phyloP scores from a whole-genome alignment of 2,797 vertebrate species.

The Amazonetta brasiliensis region DNA sequence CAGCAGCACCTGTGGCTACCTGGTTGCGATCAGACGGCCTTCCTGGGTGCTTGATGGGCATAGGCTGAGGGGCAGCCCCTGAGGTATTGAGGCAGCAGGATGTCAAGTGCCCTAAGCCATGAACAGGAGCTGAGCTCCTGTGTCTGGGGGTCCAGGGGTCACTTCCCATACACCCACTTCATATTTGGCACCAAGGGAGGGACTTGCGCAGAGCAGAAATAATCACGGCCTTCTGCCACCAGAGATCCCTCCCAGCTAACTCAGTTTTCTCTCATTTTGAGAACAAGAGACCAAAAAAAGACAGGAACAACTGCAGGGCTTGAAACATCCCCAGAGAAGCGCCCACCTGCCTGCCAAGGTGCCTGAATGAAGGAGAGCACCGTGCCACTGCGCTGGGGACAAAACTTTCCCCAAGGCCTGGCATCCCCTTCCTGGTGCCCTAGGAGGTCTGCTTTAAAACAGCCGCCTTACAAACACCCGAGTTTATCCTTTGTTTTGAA shows the following conservation, averaged over 20 bases:
- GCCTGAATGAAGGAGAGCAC: fast-evolving
- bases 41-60: not conserved
- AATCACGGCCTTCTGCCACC: not conserved
- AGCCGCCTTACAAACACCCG: not conserved
- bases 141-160: not conserved
- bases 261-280: not conserved
- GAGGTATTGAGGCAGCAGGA: not conserved
- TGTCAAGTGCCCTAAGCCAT: not conserved
- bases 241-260: not conserved
- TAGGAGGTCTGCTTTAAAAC: not conserved
- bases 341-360: not conserved
- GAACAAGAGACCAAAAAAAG: not conserved
- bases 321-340: not conserved
- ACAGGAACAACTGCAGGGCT: not conserved
- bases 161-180: not conserved
- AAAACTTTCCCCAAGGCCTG: not conserved
- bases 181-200: not conserved
- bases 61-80: not conserved
- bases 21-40: not conserved
- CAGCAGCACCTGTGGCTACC: not conserved
- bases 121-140: not conserved
- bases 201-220: not conserved
- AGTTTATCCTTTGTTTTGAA: not conserved
- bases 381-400: not conserved
- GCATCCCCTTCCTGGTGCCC: not conserved